A percentile compares a stretch with the other conserved stretches of the same genome.
phyloP scores from a whole-genome alignment of 2,888 invertebrate species.

The Melanargia galathea region DNA sequence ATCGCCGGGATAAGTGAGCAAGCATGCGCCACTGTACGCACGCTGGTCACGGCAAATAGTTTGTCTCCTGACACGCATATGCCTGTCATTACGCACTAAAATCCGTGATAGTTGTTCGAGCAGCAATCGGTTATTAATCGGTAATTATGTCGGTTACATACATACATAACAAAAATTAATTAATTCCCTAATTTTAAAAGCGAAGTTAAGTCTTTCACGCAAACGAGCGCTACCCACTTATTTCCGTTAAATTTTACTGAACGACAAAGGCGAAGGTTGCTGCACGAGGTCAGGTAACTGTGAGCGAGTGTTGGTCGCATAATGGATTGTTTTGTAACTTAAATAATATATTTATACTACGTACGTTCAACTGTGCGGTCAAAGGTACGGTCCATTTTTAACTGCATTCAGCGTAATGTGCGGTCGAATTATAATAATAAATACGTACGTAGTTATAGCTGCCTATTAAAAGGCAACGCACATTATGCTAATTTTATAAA shows the following conservation, averaged over 20 bases:
- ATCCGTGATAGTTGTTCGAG: no score
- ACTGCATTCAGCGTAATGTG: conserved; percentile 15
- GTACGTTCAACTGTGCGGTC: conserved; percentile 22
- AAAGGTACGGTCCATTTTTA: conserved; percentile 13
- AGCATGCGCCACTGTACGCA: no score
- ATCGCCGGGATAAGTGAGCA: no score
- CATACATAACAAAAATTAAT: not conserved
- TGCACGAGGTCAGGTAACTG: conserved; percentile 65
- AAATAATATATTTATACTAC: conserved; percentile 11
- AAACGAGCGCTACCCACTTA: conserved; percentile 29
- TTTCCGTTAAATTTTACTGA: conserved; percentile 53
- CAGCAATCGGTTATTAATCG: no score
- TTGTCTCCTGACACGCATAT: no score
- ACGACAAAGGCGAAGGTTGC: conserved; percentile 67
- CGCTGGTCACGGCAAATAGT: no score
- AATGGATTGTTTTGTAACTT: conserved; percentile 34
- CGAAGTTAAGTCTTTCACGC: conserved; percentile 35
- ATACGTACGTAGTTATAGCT: conserved; percentile 20
- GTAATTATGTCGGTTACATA: no score
- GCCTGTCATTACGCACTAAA: no score
- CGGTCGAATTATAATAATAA: conserved; percentile 4
- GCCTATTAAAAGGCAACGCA: conserved; percentile 40
- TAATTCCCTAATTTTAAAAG: not conserved
- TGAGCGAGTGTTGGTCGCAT: conserved; percentile 49
- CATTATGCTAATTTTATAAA: conserved; percentile 22